phyloP scores from a whole-genome alignment of 2,888 invertebrate genomes.

The Drosophila anceps region DNA sequence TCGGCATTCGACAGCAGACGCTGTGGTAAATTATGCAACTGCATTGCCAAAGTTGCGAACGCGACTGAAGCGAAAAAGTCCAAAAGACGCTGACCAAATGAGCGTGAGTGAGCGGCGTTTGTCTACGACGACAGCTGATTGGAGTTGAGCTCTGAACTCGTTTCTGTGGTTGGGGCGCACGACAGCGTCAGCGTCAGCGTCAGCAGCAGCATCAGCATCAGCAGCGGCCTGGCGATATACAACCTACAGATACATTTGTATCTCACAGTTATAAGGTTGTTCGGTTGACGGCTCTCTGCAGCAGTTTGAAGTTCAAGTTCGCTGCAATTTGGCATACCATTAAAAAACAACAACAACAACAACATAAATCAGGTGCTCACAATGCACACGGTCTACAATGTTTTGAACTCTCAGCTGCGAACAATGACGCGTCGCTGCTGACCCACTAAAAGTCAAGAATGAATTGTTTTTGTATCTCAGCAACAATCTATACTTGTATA shows the following conservation, averaged over 20 bases:
- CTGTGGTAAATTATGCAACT: conserved; percentile 58
- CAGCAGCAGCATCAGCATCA: not conserved
- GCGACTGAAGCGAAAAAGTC: conserved; percentile 30
- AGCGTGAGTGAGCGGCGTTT: conserved; percentile 65
- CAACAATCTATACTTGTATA: conserved; percentile 26
- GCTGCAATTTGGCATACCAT: conserved; percentile 66
- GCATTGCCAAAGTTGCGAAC: conserved; percentile 58
- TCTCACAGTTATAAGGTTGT: conserved; percentile 42
- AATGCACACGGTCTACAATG: conserved; percentile 44
- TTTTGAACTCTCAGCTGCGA: conserved; percentile 14
- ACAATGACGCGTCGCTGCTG: conserved; percentile 32
- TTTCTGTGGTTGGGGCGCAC: conserved; percentile 48
- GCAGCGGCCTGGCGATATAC: conserved; percentile 21
- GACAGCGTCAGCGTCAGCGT: conserved; percentile 2
- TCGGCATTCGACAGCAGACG: conserved; percentile 16
- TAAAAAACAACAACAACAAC: conserved; percentile 40
- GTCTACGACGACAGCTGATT: conserved; percentile 61
- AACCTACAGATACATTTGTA: conserved; percentile 39
- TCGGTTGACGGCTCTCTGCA: conserved; percentile 53
- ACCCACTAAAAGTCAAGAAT: conserved; percentile 78
- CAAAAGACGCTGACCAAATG: conserved; percentile 19
- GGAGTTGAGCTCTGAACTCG: conserved; percentile 65
- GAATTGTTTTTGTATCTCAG: conserved; percentile 65
- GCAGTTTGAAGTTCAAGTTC: conserved; percentile 81
- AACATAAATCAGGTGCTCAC: conserved; percentile 26